These are phyloP conservation scores for Gadus macrocephalus DNA, from an alignment of 2,113 vertebrate species.

Conservation along the genomic window DNA sequence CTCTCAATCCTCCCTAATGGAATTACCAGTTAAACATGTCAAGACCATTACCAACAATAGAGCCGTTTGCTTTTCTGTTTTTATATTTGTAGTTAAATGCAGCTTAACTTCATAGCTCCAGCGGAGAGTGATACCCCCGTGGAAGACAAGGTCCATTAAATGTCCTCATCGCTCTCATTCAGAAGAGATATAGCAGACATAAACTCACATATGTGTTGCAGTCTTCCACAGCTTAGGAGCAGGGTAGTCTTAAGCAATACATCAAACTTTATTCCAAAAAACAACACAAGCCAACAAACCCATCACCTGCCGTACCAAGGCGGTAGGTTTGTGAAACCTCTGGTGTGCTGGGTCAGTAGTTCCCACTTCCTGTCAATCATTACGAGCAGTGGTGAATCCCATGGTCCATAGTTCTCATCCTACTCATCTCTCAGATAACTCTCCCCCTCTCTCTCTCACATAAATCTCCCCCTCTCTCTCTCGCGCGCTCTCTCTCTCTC, in stretches of 20 bases:
- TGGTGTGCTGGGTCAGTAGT: conserved; percentile 55
- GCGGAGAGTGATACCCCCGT: not conserved
- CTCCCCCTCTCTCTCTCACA: not conserved
- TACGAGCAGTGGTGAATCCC: conserved; percentile 30
- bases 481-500: too few species aligned
- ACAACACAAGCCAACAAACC: too few species aligned
- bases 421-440: not conserved
- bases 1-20: conserved; percentile 57
- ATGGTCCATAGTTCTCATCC: not conserved
- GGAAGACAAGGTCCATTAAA: conserved; percentile 4
- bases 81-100: conserved; percentile 21
- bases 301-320: not conserved
- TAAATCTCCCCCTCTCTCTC: too few species aligned
- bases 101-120: conserved; percentile 3
- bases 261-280: too few species aligned
- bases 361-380: conserved; percentile 47
- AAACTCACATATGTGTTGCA: too few species aligned
- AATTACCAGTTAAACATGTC: conserved; percentile 64
- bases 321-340: conserved; percentile 54
- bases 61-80: conserved; percentile 18
- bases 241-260: not conserved
- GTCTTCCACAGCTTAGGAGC: conserved; percentile 25
- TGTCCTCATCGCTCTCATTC: conserved; percentile 19
- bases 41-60: conserved; percentile 46
- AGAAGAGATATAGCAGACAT: conserved; percentile 22